These are phyloP conservation scores for Equus quagga DNA, from an alignment of 2,113 vertebrate genomes.

Conservation along the genomic window DNA sequence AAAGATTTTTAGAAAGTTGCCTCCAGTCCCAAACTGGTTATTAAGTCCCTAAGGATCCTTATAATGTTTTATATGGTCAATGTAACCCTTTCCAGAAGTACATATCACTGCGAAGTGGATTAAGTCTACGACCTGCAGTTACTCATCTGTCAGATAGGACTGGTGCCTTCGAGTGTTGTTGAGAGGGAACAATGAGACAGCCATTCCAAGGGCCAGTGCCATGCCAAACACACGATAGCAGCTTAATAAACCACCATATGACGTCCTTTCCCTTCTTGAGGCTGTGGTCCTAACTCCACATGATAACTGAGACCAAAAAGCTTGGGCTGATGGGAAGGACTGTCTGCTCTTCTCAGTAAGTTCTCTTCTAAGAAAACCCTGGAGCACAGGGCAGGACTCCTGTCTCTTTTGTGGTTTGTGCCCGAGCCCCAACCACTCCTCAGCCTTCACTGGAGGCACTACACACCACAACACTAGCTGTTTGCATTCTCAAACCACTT, in stretches of 20 bases:
- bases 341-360: not conserved
- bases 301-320: not conserved
- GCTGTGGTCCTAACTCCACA: not conserved
- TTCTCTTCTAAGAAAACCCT: not conserved
- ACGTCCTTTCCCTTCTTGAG: not conserved
- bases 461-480: not conserved
- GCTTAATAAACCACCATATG: not conserved
- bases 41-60: not conserved
- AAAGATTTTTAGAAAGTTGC: not conserved
- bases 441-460: not conserved
- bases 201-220: not conserved
- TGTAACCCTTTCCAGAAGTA: not conserved
- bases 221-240: not conserved
- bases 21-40: slow-evolving; percentile 5
- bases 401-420: not conserved
- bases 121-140: not conserved
- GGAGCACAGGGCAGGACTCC: not conserved
- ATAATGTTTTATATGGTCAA: not conserved
- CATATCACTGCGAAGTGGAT: not conserved
- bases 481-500: not conserved
- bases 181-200: not conserved
- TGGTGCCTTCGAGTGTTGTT: not conserved
- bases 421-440: not conserved
- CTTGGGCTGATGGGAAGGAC: not conserved
- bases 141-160: not conserved